These are phyloP conservation scores for Tangara arthus DNA, from an alignment of 2,797 vertebrate genomes.

Conservation along the genomic window DNA sequence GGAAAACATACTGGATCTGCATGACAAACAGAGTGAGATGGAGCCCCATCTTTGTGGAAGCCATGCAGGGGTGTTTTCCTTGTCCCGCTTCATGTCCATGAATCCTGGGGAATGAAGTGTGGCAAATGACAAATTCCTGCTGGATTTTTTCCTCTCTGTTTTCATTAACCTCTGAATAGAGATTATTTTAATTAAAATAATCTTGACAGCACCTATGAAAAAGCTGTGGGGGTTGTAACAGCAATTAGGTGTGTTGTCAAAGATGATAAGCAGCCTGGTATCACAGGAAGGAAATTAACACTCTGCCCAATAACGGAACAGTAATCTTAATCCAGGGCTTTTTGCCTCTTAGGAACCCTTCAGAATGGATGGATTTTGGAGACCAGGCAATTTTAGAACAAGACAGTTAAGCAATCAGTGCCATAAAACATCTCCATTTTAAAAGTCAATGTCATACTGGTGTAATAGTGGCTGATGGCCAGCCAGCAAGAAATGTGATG, in stretches of 20 bases:
- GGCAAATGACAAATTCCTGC: not conserved
- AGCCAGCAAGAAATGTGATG: not conserved
- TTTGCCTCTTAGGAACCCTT: not conserved
- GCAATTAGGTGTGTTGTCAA: slow-evolving; percentile 56
- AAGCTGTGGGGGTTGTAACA: not conserved
- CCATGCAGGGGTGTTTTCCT: not conserved
- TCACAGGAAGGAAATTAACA: slow-evolving; percentile 40
- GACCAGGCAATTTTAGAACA: not conserved
- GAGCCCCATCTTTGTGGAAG: fast-evolving
- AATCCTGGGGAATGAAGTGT: not conserved
- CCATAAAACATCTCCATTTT: slow-evolving; percentile 4
- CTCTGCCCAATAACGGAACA: slow-evolving; percentile 13
- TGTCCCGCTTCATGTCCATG: not conserved
- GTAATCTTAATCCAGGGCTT: slow-evolving; percentile 47
- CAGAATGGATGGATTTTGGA: slow-evolving; percentile 40
- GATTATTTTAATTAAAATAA: slow-evolving; percentile 48
- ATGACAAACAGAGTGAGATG: not conserved
- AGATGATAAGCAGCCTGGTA: slow-evolving; percentile 40
- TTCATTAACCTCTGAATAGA: slow-evolving; percentile 45
- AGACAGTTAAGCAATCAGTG: not conserved
- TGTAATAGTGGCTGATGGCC: not conserved
- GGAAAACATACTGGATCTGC: not conserved
- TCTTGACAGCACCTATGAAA: slow-evolving; percentile 32
- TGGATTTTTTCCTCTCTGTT: not conserved
- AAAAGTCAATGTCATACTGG: not conserved